Percentiles rank a stretch among this genome's conserved stretches.
Conservation (phyloP, 2,797 vertebrate genomes). For the Pelodytes ibericus region DNA sequence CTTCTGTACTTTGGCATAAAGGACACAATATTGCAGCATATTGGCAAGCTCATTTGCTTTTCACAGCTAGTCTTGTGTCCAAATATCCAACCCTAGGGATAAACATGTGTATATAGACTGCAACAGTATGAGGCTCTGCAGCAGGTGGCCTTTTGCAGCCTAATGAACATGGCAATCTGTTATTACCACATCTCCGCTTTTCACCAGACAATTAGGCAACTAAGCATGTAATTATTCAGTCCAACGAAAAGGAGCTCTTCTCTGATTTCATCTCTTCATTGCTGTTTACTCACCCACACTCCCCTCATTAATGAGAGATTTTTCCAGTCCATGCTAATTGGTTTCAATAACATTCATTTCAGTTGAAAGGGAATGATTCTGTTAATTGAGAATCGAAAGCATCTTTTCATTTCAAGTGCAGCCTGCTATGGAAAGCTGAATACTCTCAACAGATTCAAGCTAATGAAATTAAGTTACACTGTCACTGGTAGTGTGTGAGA, state of each 20-base stretch:
- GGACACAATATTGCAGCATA: constrained; percentile 97
- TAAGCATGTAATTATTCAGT: constrained; percentile 99
- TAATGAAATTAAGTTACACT: constrained; percentile 98
- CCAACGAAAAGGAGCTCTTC: constrained; percentile 98
- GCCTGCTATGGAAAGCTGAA: constrained; percentile 91
- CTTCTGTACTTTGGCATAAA: constrained; percentile 94
- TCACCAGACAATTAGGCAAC: constrained; percentile 99
- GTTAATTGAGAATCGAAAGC: constrained; percentile 97
- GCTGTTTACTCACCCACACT: constrained; percentile 99
- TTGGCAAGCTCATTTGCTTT: constrained; percentile 98
- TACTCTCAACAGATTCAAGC: constrained; percentile 93
- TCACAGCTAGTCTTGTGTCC: constrained; percentile 91
- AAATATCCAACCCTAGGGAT: constrained; percentile 91
- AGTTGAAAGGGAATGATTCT: constrained; percentile 98
- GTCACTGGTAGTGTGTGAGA: constrained; percentile 84
- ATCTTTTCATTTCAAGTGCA: constrained; percentile 96
- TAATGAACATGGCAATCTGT: constrained; percentile 99
- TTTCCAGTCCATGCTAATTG: constrained; percentile 99
- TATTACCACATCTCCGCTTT: constrained; percentile 90
- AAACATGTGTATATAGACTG: constrained; percentile 89
- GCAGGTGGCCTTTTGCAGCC: constrained; percentile 99
- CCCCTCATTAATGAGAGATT: constrained; percentile 99
- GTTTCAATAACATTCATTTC: constrained; percentile 99
- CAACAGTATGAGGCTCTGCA: constrained; percentile 90
- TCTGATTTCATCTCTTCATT: constrained; percentile 99